These are phyloP conservation scores for Manduca sexta DNA, from an alignment of 1,140 invertebrate genomes.

Conservation along the genomic window DNA sequence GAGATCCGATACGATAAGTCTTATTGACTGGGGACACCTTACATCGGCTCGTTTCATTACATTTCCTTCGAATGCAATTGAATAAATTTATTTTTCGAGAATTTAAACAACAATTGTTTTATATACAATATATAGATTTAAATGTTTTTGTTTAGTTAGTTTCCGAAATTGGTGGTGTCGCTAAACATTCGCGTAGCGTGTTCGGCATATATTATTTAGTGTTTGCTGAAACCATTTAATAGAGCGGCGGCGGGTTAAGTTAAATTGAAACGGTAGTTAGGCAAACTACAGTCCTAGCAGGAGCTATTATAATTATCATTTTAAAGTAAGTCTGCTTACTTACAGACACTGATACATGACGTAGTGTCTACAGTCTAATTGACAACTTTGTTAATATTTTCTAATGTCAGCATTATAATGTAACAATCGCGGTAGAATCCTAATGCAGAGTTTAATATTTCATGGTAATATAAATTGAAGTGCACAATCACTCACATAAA, in stretches of 20 bases:
- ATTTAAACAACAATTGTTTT: neutral
- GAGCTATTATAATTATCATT: conserved; percentile 11
- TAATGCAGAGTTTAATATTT: no score
- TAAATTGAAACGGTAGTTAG: conserved; percentile 45
- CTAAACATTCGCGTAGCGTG: conserved; percentile 36
- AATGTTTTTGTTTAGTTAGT: conserved; percentile 14
- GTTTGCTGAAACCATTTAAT: conserved; percentile 40
- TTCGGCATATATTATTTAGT: conserved; percentile 40
- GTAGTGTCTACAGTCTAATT: neutral
- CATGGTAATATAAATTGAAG: no score
- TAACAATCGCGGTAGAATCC: no score
- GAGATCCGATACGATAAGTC: conserved; percentile 66
- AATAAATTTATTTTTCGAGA: conserved; percentile 36
- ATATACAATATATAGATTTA: neutral
- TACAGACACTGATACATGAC: neutral
- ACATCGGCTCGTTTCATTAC: conserved; percentile 52
- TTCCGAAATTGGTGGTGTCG: conserved; percentile 32
- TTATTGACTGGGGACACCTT: conserved; percentile 51
- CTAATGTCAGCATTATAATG: no score
- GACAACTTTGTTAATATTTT: no score
- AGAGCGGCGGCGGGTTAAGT: conserved; percentile 36
- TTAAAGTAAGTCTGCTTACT: neutral
- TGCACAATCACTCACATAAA: no score
- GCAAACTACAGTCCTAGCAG: conserved; percentile 1
- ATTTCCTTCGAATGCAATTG: conserved; percentile 48